Base-by-base conservation (phyloP, 2,113 vertebrate species). In the Martes martes region DNA sequence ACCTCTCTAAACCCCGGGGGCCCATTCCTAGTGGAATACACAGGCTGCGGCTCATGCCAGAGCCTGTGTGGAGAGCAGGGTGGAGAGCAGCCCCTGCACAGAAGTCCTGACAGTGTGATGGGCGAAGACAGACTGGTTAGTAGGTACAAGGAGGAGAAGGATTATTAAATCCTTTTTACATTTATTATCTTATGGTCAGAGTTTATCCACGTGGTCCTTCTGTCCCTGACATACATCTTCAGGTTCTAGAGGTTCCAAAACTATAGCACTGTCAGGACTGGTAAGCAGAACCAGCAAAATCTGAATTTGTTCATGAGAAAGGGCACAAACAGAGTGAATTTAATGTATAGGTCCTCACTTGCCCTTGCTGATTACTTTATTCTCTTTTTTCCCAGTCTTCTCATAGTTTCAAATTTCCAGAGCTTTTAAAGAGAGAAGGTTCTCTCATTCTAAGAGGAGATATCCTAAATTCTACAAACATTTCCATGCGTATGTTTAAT, bases 361-460 rank as follows among this genome's bases (percentile, higher is more conserved):
- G 26, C 0, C 14, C 9, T 59, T 63, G 8, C 6, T 93, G 61
- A 33, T 9, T 85, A 39, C 47, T 81, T 83, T 69, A 47, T 82
- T 73, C 11, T 42, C 24, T 11, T 39, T 61, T 42, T 31, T 36
- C 67, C 7, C 36, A 21, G 2, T 42, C 15, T 82, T 50, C 36
- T 11, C 6, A 84, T 6, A 80, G 45, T 39, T 42, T 3, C 15
- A 67, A 52, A 74, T 90, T 74, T 8, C 13, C 11, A n/a, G 59
- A 59, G 0, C 7, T 61, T 92, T 91, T 50, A 42, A 82, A 42
- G 39, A 42, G 39, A 42, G 39, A 42, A 42, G 2, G 0, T 50
- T 97, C 33, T 95, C 31, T 78, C 23, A 55, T 55, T 80, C 74
- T 28, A 91, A 93, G 4, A 78, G n/a, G 6, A 96, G 80, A 11